Evolutionary conservation across 2,113 vertebrate species (phyloP).

Genomic region (Corvus cornix): DNA sequence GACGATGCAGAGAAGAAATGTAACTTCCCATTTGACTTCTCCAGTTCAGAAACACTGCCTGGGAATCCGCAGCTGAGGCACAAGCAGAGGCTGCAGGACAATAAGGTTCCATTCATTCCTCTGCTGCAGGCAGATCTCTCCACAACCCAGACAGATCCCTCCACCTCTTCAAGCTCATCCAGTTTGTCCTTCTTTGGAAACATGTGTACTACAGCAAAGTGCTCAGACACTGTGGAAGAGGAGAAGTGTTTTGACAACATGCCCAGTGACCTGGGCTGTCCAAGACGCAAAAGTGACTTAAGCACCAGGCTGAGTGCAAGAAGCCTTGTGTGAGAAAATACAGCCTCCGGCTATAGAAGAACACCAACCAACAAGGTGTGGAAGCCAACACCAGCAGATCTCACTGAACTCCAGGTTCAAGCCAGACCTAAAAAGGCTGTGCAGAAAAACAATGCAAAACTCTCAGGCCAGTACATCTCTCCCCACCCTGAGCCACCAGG

Average conservation of each 20-base stretch:
- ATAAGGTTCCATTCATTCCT: neutral
- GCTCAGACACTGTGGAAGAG: neutral
- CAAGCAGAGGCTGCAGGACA: fast-evolving
- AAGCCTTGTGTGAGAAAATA: neutral
- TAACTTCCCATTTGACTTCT: neutral
- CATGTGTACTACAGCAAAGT: neutral
- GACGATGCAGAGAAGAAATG: neutral
- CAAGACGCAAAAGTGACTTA: fast-evolving
- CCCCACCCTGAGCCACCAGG: fast-evolving
- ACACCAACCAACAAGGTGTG: neutral
- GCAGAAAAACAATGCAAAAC: neutral
- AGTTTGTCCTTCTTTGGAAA: neutral
- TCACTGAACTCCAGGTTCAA: neutral
- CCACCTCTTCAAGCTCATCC: neutral
- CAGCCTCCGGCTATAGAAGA: neutral
- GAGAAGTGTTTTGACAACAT: neutral
- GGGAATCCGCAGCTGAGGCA: fast-evolving
- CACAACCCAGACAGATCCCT: neutral
- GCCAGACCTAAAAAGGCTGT: neutral
- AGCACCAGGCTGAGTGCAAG: neutral
- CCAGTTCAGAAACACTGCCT: neutral
- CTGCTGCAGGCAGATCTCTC: neutral
- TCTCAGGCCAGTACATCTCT: neutral
- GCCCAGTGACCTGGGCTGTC: neutral
- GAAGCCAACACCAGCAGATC: neutral